Conservation (phyloP, 1,140 invertebrate genomes). For the Drosophila rufa region DNA sequence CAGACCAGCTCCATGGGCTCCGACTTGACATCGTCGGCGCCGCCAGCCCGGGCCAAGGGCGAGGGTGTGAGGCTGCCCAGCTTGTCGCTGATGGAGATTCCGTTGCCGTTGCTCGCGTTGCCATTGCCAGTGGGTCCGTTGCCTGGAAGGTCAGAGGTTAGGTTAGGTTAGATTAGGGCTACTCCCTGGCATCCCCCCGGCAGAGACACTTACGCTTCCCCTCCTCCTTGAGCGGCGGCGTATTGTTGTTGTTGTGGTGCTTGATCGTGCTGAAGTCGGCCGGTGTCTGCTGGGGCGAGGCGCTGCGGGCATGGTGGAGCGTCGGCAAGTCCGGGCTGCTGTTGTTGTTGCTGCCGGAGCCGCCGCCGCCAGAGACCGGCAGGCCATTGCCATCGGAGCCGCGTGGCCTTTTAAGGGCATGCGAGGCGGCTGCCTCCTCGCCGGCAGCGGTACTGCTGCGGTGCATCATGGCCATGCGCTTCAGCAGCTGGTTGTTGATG, state of each 20-base stretch:
- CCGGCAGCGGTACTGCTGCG: constrained; percentile 87
- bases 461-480: constrained; percentile 88
- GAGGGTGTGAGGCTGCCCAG: constrained; percentile 86
- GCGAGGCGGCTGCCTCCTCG: constrained; percentile 83
- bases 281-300: constrained; percentile 87
- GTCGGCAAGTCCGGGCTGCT: constrained; percentile 86
- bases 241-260: constrained; percentile 87
- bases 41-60: constrained; percentile 86
- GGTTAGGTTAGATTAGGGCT: too few species aligned
- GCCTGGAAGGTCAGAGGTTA: constrained; percentile 11
- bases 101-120: constrained; percentile 82
- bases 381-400: constrained; percentile 76
- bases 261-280: constrained; percentile 91
- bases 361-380: constrained; percentile 48
- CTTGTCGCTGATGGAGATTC: constrained; percentile 81
- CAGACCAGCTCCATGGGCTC: constrained; percentile 92
- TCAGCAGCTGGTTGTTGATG: constrained; percentile 88
- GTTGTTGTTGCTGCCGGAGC: constrained; percentile 87
- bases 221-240: constrained; percentile 86
- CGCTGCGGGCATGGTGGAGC: constrained; percentile 78
- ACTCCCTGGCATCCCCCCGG: too few species aligned
- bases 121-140: constrained; percentile 69
- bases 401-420: constrained; percentile 86
- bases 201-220: constrained; percentile 66
- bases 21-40: constrained; percentile 89